A percentile compares a stretch with the other conserved stretches of the same genome.
Evolutionary conservation across 2,113 vertebrate species (phyloP).

Genomic region (Variabilichromis moorii): DNA sequence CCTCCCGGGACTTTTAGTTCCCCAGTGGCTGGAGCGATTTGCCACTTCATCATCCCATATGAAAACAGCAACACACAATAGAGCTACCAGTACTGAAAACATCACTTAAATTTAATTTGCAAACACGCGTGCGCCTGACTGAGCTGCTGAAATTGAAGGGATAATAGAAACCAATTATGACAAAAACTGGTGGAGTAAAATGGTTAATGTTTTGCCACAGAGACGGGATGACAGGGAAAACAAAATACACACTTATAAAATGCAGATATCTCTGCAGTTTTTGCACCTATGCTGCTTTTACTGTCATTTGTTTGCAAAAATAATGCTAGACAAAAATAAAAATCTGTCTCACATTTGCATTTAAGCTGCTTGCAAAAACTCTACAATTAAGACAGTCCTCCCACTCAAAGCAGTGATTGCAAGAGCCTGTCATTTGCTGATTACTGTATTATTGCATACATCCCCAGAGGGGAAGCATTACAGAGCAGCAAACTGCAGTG

Average conservation of each 20-base stretch:
- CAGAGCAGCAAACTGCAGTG: neutral
- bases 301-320: neutral
- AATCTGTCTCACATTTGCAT: neutral
- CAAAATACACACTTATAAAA: neutral
- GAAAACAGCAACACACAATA: constrained; percentile 33
- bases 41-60: constrained; percentile 40
- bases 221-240: neutral
- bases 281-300: neutral
- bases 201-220: neutral
- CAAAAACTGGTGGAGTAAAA: neutral
- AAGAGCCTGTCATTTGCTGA: constrained; percentile 11
- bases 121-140: neutral
- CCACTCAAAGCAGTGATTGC: neutral
- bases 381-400: neutral
- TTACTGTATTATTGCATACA: constrained; percentile 22
- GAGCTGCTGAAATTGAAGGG: neutral
- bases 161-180: neutral
- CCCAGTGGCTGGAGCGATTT: constrained; percentile 35
- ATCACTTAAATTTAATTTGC: constrained; percentile 3
- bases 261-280: neutral
- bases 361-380: neutral
- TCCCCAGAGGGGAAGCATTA: neutral
- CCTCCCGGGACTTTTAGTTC: constrained; percentile 39
- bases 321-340: neutral
- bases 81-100: constrained; percentile 1